Evolutionary conservation across 2,888 invertebrate genomes (phyloP), one percentile per base, ranked within the genome.

Genomic region (Hydrotaea cyrtoneurina): DNA sequence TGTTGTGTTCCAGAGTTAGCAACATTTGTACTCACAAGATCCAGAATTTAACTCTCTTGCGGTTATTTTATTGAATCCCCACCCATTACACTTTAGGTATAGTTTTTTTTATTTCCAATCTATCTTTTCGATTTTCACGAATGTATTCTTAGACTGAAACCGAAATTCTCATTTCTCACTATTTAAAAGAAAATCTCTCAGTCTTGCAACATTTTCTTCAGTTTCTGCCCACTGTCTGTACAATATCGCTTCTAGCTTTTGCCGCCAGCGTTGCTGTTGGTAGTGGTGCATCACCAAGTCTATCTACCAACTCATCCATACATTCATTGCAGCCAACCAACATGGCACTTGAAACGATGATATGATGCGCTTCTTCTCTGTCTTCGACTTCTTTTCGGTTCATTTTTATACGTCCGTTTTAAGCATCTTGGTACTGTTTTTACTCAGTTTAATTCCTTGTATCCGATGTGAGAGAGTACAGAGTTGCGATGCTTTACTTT

Each of bases 401-500:
- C 7, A 7, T 2, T 31, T n/a, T n/a, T n/a, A n/a, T n/a, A n/a
- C n/a, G n/a, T n/a, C n/a, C n/a, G 31, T 31, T 46, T 19, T 69
- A 19, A 23, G 21, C 15, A 46, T 19, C 17, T 13, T 46, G 11
- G 39, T 66, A n/a, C n/a, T 43, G 10, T n/a, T n/a, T n/a, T n/a
- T n/a, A 46, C 15, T 69, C 69, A 46, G 23, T 43, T 46, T 43
- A 46, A 46, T 69, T 69, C 39, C 46, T 23, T 62, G 62, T 31
- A 31, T 13, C 31, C 31, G 31, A 31, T 7, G 31, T n/a, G 5
- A 2, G 17, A 7, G 21, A 0, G 46, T n/a, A 13, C 21, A 64
- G 72, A 85, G 82, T 82, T 82, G 85, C 74, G 82, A 85, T 82
- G 85, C 74, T 79, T 74, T 39, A 82, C 76, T 79, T 85, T 85